Conservation (phyloP, 2,113 vertebrate species). For the Trinectes maculatus region DNA sequence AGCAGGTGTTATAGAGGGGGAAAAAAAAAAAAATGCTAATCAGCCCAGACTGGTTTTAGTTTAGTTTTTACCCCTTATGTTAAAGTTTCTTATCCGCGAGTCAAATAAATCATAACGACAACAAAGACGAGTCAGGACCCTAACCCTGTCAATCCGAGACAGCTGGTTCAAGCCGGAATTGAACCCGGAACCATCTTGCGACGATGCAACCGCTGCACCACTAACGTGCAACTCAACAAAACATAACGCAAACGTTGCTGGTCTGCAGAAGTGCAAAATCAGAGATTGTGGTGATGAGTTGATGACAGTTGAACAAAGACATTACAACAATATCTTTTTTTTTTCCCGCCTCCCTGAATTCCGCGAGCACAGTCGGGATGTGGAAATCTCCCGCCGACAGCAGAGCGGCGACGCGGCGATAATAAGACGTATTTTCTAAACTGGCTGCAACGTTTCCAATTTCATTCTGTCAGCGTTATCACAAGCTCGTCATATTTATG, state of each 20-base stretch:
- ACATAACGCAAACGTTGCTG: too few relatives aligned
- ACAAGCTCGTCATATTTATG: conserved; percentile 66
- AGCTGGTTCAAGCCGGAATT: too few relatives aligned
- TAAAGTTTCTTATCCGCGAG: too few relatives aligned
- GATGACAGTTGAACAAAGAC: conserved; percentile 10
- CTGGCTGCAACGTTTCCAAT: conserved; percentile 67
- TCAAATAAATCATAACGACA: too few relatives aligned
- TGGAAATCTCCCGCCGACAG: conserved; percentile 60
- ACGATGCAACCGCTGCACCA: too few relatives aligned
- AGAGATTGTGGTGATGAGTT: not conserved
- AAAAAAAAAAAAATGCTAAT: too few relatives aligned
- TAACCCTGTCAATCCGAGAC: too few relatives aligned
- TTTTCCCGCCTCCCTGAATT: conserved; percentile 33
- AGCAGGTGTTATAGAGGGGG: conserved; percentile 27
- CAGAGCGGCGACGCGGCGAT: conserved; percentile 40
- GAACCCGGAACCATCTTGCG: too few relatives aligned
- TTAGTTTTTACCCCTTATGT: too few relatives aligned
- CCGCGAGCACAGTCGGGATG: conserved; percentile 16
- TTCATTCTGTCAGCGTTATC: conserved; percentile 71
- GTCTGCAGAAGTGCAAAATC: not conserved
- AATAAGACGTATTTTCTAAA: conserved; percentile 60
- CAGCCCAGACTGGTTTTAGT: not conserved
- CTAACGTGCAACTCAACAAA: too few relatives aligned
- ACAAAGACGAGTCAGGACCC: too few relatives aligned
- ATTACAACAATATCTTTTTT: conserved; percentile 35